Conservation (phyloP, 2,113 vertebrate genomes). For the Hylia prasina region DNA sequence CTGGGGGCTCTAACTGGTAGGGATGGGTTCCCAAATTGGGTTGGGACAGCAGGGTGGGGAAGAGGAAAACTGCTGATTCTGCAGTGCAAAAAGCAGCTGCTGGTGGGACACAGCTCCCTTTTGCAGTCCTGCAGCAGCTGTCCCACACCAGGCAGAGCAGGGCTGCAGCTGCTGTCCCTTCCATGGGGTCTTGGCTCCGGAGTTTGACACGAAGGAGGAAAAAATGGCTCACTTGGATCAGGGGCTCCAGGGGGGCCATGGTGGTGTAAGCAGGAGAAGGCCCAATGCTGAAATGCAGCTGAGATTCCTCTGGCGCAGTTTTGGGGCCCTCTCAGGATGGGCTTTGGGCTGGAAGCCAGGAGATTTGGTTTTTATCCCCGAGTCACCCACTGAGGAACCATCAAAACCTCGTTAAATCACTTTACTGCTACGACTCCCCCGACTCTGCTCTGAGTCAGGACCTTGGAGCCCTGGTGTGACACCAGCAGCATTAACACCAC, state of each 20-base stretch:
- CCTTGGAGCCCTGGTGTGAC: background rate
- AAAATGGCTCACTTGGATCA: background rate
- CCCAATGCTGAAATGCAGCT: background rate
- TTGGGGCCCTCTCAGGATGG: background rate
- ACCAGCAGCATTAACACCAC: background rate
- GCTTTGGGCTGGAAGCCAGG: background rate
- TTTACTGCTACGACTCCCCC: constrained; percentile 1
- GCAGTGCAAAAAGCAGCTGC: background rate
- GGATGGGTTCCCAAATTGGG: background rate
- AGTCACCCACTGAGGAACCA: background rate
- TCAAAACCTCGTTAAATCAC: background rate
- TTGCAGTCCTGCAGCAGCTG: background rate
- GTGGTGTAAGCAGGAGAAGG: background rate
- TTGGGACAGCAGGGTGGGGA: background rate
- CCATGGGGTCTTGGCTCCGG: background rate
- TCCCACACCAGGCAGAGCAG: background rate
- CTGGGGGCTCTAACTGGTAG: background rate
- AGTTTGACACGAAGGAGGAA: background rate
- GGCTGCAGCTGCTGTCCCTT: background rate
- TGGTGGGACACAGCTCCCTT: background rate
- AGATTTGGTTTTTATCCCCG: background rate
- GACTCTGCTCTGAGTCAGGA: background rate
- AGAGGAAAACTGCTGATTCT: background rate
- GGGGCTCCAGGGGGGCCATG: background rate
- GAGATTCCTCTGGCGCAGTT: background rate